phyloP scores from a whole-genome alignment of 2,113 vertebrate species.

The Gasterosteus aculeatus region DNA sequence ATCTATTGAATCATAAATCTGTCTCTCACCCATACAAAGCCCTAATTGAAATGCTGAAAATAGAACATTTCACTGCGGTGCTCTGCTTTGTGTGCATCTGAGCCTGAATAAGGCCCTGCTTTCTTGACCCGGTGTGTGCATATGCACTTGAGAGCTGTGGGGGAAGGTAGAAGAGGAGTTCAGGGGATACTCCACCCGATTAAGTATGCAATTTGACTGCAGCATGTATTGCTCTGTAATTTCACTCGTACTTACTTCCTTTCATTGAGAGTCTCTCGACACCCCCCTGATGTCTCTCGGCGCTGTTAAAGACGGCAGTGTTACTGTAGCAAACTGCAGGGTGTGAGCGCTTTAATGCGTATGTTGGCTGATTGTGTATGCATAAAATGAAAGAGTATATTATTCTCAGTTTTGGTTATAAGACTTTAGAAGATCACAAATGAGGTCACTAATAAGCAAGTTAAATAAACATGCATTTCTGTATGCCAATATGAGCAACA shows the following conservation, averaged over 20 bases:
- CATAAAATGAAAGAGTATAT: slow-evolving; percentile 3
- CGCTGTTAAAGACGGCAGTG: slow-evolving; percentile 34
- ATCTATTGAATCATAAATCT: neutral
- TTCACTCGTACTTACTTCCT: slow-evolving; percentile 10
- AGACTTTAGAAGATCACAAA: neutral
- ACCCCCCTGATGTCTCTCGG: slow-evolving; percentile 31
- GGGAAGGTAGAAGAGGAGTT: slow-evolving; percentile 10
- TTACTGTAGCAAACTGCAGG: slow-evolving; percentile 36
- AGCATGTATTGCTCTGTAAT: slow-evolving; percentile 29
- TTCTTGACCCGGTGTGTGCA: slow-evolving; percentile 26
- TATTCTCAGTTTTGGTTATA: slow-evolving; percentile 13
- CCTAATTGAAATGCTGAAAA: neutral
- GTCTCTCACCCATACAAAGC: neutral
- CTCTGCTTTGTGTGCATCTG: neutral
- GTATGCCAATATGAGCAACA: neutral
- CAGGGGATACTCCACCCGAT: slow-evolving; percentile 21
- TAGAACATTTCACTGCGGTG: neutral
- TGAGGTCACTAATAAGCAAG: neutral
- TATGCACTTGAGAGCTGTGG: slow-evolving; percentile 38
- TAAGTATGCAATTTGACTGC: slow-evolving; percentile 32
- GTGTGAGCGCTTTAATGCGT: slow-evolving; percentile 14
- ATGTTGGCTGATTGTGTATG: slow-evolving; percentile 16
- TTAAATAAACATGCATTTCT: neutral
- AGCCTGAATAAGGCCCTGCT: slow-evolving; percentile 36
- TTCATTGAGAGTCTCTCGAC: slow-evolving; percentile 15